Evolutionary conservation across 1,140 invertebrate genomes (phyloP).

Genomic region (Melitaea cinxia): DNA sequence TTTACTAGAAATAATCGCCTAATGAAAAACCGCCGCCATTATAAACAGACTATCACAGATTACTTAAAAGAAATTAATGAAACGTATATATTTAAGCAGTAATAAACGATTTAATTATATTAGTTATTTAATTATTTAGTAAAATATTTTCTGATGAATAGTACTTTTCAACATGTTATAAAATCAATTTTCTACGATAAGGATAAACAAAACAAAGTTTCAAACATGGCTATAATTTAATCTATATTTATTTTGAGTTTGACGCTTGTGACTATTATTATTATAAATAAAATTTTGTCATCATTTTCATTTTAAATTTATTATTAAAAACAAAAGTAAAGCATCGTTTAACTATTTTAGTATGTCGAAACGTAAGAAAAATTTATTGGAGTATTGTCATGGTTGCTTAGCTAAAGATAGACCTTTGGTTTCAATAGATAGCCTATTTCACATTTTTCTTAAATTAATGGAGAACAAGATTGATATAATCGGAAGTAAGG

Average conservation of each 20-base stretch:
- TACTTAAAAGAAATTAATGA: background rate
- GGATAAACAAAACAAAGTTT: too few relatives aligned
- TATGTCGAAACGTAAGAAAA: background rate
- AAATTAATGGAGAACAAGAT: constrained; percentile 19
- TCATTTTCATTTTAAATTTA: background rate
- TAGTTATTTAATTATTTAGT: too few relatives aligned
- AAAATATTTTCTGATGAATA: too few relatives aligned
- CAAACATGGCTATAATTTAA: too few relatives aligned
- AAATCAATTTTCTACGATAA: too few relatives aligned
- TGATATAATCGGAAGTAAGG: background rate
- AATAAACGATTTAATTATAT: too few relatives aligned
- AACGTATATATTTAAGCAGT: too few relatives aligned
- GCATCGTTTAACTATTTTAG: background rate
- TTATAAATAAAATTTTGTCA: too few relatives aligned
- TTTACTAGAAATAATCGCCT: constrained; percentile 23
- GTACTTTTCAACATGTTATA: too few relatives aligned
- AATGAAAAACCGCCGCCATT: constrained; percentile 29
- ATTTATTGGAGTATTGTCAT: constrained; percentile 6
- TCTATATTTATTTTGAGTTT: too few relatives aligned
- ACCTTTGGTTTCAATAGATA: constrained; percentile 31
- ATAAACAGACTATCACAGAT: constrained; percentile 26
- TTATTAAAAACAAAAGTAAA: background rate
- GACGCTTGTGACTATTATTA: too few relatives aligned
- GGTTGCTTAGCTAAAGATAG: constrained; percentile 30
- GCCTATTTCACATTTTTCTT: constrained; percentile 20